Base-by-base conservation (phyloP, 2,797 vertebrate genomes). In the Enteromius trimaculatus region DNA sequence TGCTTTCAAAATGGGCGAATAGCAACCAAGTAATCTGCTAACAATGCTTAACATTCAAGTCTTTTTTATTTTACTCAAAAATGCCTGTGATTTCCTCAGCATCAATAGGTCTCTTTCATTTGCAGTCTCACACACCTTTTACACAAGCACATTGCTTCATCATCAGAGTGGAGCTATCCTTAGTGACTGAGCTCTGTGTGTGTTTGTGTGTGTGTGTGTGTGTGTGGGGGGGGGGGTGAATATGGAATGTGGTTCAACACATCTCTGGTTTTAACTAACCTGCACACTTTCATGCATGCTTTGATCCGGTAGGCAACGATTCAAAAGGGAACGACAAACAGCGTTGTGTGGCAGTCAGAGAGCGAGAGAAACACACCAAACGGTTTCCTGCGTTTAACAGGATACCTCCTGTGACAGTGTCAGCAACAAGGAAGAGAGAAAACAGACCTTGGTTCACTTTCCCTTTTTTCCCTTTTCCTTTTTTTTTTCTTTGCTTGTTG, bases 241-340 rank as follows among this genome's bases (percentile, higher is more conserved):
- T 55, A 23, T 78, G 55, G 29, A 47, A 68, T 39, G 79, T 60
- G 77, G 68, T 82, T 86, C 81, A 69, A 87, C 84, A 86, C 84
- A 82, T 84, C 70, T 72, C 85, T 84, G 79, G 70, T 79, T 88
- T 85, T 84, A 84, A 88, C 81, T 75, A 84, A 88, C 87, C 84
- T 87, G 74, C 58, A 69, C 82, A 83, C 83, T 79, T 88, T 88
- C 80, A 78, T 86, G 84, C 82, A 81, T 29, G 53, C 87, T 88
- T 87, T 87, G 85, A 88, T 88, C 81, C 70, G 23, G 77, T 26
- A 86, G 84, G 83, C 83, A 84, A 75, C 83, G 42, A 76, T 87
- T 88, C 81, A 87, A 86, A 88, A 47, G 83, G 23, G 71, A 75
- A 77, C 31, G 82, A 86, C 82, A 86, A 85, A 84, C 82, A 42